Conservation (phyloP, 2,113 vertebrate species). For the Platichthys flesus region DNA sequence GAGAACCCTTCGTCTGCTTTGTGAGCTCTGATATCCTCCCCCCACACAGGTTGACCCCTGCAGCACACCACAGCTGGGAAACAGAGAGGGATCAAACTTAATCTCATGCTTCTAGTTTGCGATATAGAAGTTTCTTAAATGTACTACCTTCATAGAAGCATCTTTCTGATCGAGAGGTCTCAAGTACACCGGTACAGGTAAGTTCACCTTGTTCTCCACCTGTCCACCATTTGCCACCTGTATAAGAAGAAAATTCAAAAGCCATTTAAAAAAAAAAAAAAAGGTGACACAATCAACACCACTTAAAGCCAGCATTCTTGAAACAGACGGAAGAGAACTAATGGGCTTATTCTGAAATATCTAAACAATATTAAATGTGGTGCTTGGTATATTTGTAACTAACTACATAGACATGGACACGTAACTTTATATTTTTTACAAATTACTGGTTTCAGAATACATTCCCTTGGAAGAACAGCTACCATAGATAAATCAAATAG, state of each 20-base stretch:
- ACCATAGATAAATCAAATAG: no score
- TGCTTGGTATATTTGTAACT: no score
- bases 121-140: background rate
- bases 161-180: slow-evolving; percentile 96
- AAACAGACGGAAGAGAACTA: background rate
- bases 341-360: background rate
- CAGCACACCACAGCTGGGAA: slow-evolving; percentile 93
- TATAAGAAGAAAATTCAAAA: background rate
- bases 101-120: background rate
- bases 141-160: slow-evolving; percentile 92
- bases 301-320: background rate
- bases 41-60: slow-evolving; percentile 91
- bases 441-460: no score
- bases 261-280: background rate
- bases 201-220: slow-evolving; percentile 92
- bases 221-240: slow-evolving; percentile 85
- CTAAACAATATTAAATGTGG: no score
- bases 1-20: slow-evolving; percentile 83
- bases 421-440: no score
- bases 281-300: background rate
- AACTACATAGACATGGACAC: no score
- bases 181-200: slow-evolving; percentile 95
- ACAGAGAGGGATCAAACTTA: background rate
- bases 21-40: slow-evolving; percentile 80
- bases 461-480: no score